phyloP scores from a whole-genome alignment of 1,140 invertebrate genomes.

The Tenebrio molitor region DNA sequence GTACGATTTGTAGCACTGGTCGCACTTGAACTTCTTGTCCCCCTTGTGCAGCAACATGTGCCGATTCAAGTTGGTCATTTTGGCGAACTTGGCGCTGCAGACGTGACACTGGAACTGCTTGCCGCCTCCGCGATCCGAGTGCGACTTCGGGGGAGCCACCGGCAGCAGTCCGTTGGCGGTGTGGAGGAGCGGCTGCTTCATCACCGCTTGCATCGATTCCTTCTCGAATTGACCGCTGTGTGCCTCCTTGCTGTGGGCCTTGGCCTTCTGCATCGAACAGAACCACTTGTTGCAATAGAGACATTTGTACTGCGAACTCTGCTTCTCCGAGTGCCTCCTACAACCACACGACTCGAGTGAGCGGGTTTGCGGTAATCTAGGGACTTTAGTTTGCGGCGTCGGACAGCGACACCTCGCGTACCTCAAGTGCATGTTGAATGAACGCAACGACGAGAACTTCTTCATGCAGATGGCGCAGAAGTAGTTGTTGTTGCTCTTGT shows the following conservation, averaged over 20 bases:
- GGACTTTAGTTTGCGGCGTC: too few species aligned
- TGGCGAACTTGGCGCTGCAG: constrained; percentile 54
- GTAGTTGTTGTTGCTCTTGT: constrained; percentile 43
- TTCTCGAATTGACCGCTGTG: constrained; percentile 6
- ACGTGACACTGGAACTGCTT: constrained; percentile 52
- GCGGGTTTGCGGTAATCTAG: too few species aligned
- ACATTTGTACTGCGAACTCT: constrained; percentile 48
- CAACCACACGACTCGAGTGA: too few species aligned
- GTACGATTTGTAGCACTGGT: constrained; percentile 56
- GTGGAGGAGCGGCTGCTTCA: constrained; percentile 52
- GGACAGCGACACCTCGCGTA: too few species aligned
- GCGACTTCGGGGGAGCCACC: constrained; percentile 7
- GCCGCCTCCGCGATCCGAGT: constrained; percentile 5
- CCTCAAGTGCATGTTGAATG: constrained; percentile 51
- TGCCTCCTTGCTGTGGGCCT: constrained; percentile 19
- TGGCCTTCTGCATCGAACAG: constrained; percentile 40
- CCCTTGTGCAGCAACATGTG: constrained; percentile 54
- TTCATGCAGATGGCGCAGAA: constrained; percentile 44
- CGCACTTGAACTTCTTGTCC: constrained; percentile 57
- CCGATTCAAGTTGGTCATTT: constrained; percentile 52
- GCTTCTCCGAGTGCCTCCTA: constrained; percentile 35
- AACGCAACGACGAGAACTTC: constrained; percentile 43
- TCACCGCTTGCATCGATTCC: constrained; percentile 9
- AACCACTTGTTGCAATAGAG: constrained; percentile 50
- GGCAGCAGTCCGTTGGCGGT: constrained; percentile 47